phyloP scores from a whole-genome alignment of 2,113 vertebrate genomes.

The Mugil cephalus region DNA sequence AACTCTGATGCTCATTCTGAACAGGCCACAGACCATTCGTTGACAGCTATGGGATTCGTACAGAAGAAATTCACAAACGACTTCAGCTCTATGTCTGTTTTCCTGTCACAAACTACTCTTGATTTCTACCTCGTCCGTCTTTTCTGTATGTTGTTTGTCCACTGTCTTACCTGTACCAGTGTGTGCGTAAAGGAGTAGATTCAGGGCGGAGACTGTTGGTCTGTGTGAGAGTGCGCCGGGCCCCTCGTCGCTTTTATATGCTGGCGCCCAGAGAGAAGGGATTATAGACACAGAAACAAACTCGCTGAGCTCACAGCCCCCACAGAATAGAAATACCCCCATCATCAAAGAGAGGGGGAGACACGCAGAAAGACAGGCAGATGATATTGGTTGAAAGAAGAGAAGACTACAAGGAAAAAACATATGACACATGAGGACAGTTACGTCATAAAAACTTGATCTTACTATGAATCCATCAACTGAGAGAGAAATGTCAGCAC shows the following conservation, averaged over 20 bases:
- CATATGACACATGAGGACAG: not conserved
- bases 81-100: too few species aligned
- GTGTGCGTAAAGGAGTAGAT: slow-evolving; percentile 74
- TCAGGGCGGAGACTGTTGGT: slow-evolving; percentile 67
- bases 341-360: slow-evolving; percentile 83
- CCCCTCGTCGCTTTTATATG: slow-evolving; percentile 76
- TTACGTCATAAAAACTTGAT: not conserved
- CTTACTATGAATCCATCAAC: not conserved
- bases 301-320: slow-evolving; percentile 83
- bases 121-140: not conserved
- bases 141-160: slow-evolving; percentile 51
- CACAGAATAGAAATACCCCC: slow-evolving; percentile 84
- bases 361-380: slow-evolving; percentile 38
- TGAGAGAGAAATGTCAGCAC: not conserved
- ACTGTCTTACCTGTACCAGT: slow-evolving; percentile 79
- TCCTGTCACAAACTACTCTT: not conserved
- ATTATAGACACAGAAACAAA: slow-evolving; percentile 83
- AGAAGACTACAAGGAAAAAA: slow-evolving; percentile 19
- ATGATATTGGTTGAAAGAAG: slow-evolving; percentile 14
- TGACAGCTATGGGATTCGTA: not conserved
- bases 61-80: not conserved
- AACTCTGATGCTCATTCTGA: not conserved
- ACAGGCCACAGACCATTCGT: not conserved
- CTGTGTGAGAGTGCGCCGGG: slow-evolving; percentile 65
- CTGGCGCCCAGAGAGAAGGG: slow-evolving; percentile 74